Conservation (phyloP, 2,888 invertebrate genomes). For the Strigamia crassipes region DNA sequence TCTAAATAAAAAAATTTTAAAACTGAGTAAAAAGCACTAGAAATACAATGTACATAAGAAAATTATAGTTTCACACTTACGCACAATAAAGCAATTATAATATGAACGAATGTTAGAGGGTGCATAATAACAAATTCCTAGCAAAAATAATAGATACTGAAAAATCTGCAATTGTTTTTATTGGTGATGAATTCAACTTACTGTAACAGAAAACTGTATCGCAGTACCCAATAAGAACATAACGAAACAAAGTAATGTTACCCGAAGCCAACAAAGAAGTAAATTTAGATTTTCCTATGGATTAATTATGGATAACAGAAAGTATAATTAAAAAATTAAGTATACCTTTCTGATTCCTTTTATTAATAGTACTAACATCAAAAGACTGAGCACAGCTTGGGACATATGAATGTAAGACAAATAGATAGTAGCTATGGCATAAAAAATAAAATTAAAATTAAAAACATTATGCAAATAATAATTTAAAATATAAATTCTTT, state of each 20-base stretch:
- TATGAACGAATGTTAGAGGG: too few relatives aligned
- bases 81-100: too few relatives aligned
- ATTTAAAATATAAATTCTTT: background rate
- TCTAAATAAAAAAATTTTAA: background rate
- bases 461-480: background rate
- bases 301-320: background rate
- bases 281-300: background rate
- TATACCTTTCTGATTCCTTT: background rate
- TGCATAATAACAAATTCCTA: too few relatives aligned
- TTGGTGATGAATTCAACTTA: background rate
- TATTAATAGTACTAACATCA: background rate
- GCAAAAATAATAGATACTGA: background rate
- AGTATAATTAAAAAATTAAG: background rate
- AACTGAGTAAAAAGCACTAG: background rate
- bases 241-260: background rate
- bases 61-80: too few relatives aligned
- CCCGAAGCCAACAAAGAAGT: background rate
- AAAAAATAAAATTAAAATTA: background rate
- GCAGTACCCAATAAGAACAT: background rate
- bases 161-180: background rate
- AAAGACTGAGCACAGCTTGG: background rate
- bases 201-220: background rate
- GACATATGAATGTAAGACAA: background rate
- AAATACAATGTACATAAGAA: background rate
- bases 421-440: background rate